Conservation (phyloP, 2,888 invertebrate genomes). For the Melanotus villosus region DNA sequence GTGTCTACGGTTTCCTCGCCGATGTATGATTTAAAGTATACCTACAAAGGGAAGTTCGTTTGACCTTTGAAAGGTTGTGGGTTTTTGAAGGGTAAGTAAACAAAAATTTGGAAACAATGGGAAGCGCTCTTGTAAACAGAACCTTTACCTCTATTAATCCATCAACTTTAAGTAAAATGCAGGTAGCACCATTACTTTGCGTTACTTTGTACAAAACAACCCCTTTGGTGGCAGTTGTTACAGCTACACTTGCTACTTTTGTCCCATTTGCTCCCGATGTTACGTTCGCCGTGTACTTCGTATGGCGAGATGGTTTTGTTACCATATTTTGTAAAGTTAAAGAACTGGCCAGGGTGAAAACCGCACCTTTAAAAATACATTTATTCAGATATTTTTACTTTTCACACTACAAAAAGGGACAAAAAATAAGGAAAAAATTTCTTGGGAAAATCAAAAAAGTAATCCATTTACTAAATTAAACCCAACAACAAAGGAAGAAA, state of each 20-base stretch:
- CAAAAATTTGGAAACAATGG: not conserved
- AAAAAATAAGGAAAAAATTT: no score
- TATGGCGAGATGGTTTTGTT: slow-evolving; percentile 75
- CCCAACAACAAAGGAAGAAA: no score
- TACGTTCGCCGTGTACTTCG: slow-evolving; percentile 74
- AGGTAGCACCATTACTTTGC: slow-evolving; percentile 80
- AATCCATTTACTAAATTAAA: no score
- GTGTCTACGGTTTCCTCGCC: slow-evolving; percentile 74
- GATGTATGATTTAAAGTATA: slow-evolving; percentile 63
- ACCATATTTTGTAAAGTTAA: slow-evolving; percentile 60
- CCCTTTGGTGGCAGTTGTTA: slow-evolving; percentile 46
- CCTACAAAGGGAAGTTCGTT: slow-evolving; percentile 52
- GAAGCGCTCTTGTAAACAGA: no score
- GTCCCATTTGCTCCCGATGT: slow-evolving; percentile 53
- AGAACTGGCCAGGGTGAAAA: slow-evolving; percentile 49
- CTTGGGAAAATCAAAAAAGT: no score
- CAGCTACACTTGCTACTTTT: slow-evolving; percentile 32
- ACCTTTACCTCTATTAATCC: slow-evolving; percentile 76
- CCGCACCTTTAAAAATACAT: slow-evolving; percentile 31
- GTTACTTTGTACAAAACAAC: slow-evolving; percentile 76
- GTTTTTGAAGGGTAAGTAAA: not conserved
- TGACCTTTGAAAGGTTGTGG: slow-evolving; percentile 22
- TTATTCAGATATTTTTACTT: not conserved
- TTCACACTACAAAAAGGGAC: no score
- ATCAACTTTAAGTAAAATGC: slow-evolving; percentile 84